Base-by-base conservation (phyloP, 2,888 invertebrate species). In the Aradus depressus region DNA sequence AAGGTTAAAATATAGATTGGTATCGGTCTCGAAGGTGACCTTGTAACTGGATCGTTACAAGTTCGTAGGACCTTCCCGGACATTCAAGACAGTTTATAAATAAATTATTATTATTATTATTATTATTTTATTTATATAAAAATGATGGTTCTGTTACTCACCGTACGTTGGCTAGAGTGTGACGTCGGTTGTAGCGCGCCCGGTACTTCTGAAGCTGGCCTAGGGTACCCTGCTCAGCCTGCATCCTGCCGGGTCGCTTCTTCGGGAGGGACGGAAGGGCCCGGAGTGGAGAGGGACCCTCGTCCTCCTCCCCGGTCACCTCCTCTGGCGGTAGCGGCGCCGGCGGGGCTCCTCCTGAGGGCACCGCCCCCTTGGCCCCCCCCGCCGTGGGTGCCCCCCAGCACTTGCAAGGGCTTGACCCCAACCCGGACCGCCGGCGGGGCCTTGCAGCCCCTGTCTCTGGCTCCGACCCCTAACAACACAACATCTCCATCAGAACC, bases 91-190 rank as follows among this genome's bases (percentile, higher is more conserved):
- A 28, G 28, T 10, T 28, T 28, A 28, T 28, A 28, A 10, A 28
- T 28, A 28, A 10, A 10, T 28, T 28, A 28, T 10, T 28, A 28
- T 4, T 19, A 34, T 19, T 41, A 18, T 26, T 38, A 21, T 28
- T 26, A 3, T n/a, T 18, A 39, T 19, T 35, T 4, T 35, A 45
- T 22, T n/a, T 19, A 45, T 18, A 45, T 37, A 54, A 25, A 39
- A 18, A 38, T 34, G 63, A 60, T 3, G 8, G 14, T 16, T 2
- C 18, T 18, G 16, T 19, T 12, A 79, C 89, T 87, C 71, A 90
- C 89, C 89, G 87, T 71, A 90, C 89, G 72, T 90, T 90, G 58
- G 90, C 90, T 65, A 91, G 75, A 10, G 90, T 91, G 68, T 90
- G 90, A 51, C 90, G 77, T 55, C 90, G 77, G 64, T 88, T 77